phyloP scores from a whole-genome alignment of 1,140 invertebrate genomes.

The Heliothis subflexa region DNA sequence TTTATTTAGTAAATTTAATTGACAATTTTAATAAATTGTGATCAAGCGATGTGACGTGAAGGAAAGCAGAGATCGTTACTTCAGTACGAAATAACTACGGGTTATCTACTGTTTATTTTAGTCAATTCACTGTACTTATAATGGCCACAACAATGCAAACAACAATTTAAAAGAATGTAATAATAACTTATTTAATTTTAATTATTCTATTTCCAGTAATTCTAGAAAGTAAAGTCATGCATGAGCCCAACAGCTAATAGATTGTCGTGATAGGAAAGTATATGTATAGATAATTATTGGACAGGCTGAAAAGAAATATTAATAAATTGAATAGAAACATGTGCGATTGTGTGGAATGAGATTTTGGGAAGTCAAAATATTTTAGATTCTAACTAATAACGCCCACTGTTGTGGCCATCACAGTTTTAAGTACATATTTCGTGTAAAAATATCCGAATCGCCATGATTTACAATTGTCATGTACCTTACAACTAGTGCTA shows the following conservation, averaged over 20 bases:
- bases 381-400: too few species aligned
- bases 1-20: slow-evolving; percentile 46
- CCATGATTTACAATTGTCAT: slow-evolving; percentile 34
- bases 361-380: too few species aligned
- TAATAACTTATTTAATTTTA: too few species aligned
- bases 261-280: too few species aligned
- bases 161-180: not conserved
- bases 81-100: not conserved
- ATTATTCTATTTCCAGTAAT: too few species aligned
- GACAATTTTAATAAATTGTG: slow-evolving; percentile 38
- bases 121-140: slow-evolving; percentile 20
- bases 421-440: slow-evolving; percentile 19
- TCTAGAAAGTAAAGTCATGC: too few species aligned
- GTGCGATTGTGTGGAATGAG: too few species aligned
- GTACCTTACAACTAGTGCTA: slow-evolving; percentile 40
- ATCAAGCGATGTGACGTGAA: slow-evolving; percentile 25
- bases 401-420: not conserved
- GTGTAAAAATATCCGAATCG: slow-evolving; percentile 38
- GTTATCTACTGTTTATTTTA: not conserved
- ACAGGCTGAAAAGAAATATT: too few species aligned
- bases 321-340: too few species aligned
- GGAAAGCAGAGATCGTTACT: slow-evolving; percentile 1
- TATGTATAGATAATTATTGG: too few species aligned
- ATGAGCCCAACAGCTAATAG: too few species aligned
- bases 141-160: not conserved